phyloP scores from a whole-genome alignment of 1,140 invertebrate species.

The Drosophila nigromelanica region DNA sequence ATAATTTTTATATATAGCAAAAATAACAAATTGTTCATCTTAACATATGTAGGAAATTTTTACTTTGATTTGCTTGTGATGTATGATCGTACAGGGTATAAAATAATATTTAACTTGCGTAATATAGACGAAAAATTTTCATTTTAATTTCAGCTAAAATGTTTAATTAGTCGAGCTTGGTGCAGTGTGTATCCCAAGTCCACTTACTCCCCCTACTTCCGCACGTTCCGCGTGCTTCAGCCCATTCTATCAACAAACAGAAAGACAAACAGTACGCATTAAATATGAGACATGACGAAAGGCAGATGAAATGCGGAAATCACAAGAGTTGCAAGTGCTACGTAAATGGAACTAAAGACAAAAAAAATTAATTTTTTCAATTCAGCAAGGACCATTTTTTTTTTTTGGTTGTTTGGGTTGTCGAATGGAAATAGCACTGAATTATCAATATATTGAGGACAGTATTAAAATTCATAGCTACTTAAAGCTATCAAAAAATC shows the following conservation, averaged over 20 bases:
- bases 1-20: no score
- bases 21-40: background rate
- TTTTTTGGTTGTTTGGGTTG: no score
- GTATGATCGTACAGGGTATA: conserved; percentile 4
- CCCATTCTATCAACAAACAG: conserved; percentile 42
- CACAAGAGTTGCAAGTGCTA: conserved; percentile 32
- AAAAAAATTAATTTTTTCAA: background rate
- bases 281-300: conserved; percentile 45
- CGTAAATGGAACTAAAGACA: conserved; percentile 11
- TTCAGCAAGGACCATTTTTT: no score
- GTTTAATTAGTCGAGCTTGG: conserved; percentile 62
- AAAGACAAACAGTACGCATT: conserved; percentile 57
- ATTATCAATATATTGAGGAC: no score
- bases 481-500: no score
- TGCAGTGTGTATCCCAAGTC: background rate
- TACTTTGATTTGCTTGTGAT: background rate
- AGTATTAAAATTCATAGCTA: no score
- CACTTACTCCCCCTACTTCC: background rate
- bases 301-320: conserved; percentile 23
- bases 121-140: conserved; percentile 54
- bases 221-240: background rate
- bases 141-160: conserved; percentile 68
- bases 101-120: conserved; percentile 58
- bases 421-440: no score
- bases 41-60: background rate